Conservation (phyloP, 2,797 vertebrate genomes). For the Pseudomugil gertrudae region DNA sequence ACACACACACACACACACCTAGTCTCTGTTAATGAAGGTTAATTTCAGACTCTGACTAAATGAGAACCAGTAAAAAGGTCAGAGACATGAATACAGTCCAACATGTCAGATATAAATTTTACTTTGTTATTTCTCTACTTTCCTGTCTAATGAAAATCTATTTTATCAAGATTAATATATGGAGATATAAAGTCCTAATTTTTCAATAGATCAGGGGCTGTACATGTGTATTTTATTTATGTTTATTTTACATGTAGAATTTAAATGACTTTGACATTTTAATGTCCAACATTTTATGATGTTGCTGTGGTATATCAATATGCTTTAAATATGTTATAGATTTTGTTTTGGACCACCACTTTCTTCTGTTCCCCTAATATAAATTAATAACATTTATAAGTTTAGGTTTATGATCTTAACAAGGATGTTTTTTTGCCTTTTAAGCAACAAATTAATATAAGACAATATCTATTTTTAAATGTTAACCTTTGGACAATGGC, state of each 20-base stretch:
- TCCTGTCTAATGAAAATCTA: background rate
- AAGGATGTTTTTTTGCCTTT: too few species aligned
- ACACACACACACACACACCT: constrained; percentile 24
- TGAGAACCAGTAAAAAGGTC: constrained; percentile 70
- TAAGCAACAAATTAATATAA: too few species aligned
- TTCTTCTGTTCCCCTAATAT: too few species aligned
- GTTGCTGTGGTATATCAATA: too few species aligned
- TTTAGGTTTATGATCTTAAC: too few species aligned
- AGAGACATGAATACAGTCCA: constrained; percentile 44
- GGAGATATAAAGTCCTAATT: background rate
- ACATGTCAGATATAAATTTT: constrained; percentile 19
- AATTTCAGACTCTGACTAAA: constrained; percentile 65
- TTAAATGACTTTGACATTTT: background rate
- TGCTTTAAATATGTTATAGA: too few species aligned
- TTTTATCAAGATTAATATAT: background rate
- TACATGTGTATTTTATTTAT: background rate
- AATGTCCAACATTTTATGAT: background rate
- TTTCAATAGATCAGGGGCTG: background rate
- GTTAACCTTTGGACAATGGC: too few species aligned
- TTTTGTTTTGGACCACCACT: too few species aligned
- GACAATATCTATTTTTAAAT: too few species aligned
- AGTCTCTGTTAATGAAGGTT: constrained; percentile 65
- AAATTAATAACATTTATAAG: too few species aligned
- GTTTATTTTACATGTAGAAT: background rate
- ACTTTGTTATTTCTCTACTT: constrained; percentile 33